phyloP scores from a whole-genome alignment of 2,113 vertebrate genomes.

The Uria aalge region DNA sequence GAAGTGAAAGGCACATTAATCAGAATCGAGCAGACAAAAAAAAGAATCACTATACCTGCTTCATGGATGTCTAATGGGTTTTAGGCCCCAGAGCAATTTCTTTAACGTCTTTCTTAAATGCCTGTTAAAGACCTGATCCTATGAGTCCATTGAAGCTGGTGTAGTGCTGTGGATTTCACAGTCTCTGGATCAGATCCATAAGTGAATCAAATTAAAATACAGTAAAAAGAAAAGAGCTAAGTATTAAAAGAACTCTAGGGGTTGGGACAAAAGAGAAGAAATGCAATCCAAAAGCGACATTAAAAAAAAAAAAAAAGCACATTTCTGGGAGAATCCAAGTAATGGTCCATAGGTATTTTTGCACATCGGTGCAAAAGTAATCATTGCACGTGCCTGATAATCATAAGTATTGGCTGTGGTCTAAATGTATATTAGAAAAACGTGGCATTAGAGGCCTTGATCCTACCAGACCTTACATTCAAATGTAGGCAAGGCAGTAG shows the following conservation, averaged over 20 bases:
- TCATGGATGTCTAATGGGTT: background rate
- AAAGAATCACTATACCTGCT: background rate
- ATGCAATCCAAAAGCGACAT: background rate
- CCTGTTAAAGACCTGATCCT: background rate
- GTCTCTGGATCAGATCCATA: background rate
- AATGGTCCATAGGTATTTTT: background rate
- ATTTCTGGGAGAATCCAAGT: background rate
- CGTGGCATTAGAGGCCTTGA: accelerated
- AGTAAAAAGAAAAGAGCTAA: background rate
- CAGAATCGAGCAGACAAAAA: background rate
- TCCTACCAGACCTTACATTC: background rate
- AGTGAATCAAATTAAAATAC: background rate
- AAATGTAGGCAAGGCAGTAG: background rate
- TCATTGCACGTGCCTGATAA: background rate
- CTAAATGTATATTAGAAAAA: background rate
- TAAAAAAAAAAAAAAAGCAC: background rate
- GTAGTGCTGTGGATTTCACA: background rate
- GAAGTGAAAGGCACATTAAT: background rate
- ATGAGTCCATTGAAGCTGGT: background rate
- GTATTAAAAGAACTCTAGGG: background rate
- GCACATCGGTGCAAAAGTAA: background rate
- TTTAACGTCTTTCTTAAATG: background rate
- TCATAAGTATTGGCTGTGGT: background rate
- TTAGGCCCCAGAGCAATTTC: background rate
- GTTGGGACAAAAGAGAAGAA: background rate